phyloP scores from a whole-genome alignment of 2,113 vertebrate genomes.

The Pardalotus punctatus region DNA sequence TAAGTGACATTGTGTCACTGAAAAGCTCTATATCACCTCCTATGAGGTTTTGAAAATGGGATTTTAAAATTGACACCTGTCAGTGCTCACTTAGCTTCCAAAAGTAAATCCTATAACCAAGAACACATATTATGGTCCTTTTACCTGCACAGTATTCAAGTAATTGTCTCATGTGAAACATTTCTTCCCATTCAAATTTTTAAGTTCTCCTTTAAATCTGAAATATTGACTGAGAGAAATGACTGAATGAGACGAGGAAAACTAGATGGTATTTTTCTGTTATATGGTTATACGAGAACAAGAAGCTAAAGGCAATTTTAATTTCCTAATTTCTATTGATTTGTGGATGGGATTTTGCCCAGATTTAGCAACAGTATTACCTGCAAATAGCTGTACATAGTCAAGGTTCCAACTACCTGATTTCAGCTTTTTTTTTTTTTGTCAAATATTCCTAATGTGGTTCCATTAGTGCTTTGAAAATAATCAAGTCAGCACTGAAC shows the following conservation, averaged over 20 bases:
- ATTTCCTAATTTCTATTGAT: background rate
- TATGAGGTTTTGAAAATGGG: background rate
- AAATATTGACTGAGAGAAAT: background rate
- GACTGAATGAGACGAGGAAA: background rate
- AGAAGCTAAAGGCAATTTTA: background rate
- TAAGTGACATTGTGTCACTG: background rate
- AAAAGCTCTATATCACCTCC: background rate
- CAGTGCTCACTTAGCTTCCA: background rate
- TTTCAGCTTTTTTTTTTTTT: background rate
- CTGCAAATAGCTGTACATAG: background rate
- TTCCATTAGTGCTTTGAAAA: slow-evolving; percentile 1
- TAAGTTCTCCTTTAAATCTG: background rate
- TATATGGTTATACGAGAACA: background rate
- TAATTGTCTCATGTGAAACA: background rate
- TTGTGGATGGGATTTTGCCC: background rate
- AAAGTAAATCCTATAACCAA: background rate
- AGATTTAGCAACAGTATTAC: background rate
- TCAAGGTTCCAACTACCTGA: background rate
- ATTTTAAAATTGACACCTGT: background rate
- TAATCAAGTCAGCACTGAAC: background rate
- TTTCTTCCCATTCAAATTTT: background rate
- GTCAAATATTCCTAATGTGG: background rate
- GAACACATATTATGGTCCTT: background rate
- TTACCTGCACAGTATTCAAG: background rate
- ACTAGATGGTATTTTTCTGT: background rate